Base-by-base conservation (phyloP, 2,797 vertebrate species). In the Triplophysa yarkandensis region DNA sequence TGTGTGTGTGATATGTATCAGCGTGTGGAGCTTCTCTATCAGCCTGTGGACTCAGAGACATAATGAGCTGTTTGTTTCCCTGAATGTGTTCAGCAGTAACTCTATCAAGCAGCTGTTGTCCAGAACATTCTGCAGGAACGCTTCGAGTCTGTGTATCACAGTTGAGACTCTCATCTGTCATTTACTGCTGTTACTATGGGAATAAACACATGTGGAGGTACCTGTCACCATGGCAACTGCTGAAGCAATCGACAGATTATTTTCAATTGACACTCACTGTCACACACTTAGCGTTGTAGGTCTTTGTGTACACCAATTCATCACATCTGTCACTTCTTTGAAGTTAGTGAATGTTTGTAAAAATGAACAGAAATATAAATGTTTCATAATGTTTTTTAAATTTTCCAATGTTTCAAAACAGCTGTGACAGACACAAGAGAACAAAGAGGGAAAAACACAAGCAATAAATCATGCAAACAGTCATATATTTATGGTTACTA, bases 51-150 rank as follows among this genome's bases (percentile, higher is more conserved):
- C 55, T 69, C 48, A 32, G 36, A 62, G 21, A 43, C 64, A 78
- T 78, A 74, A 78, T 74, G 60, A 69, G 66, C n/a, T 69, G 71
- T 78, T 74, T 78, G 77, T 69, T 74, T 69, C 67, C 27, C 27
- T 57, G 27, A 30, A 14, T 58, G 54, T 57, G 54, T 52, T 52
- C 3, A 23, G 16, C 50, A 54, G 4, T 27, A 54, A 54, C 50
- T 54, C 50, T 54, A 16, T 54, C 13, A 54, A 9, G 21, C 48
- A 52, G 48, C 19, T 23, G 46, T 2, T 50, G 46, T 50, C 44
- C 44, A 46, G 44, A 46, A 46, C 16, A 46, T 46, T 46, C 46
- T 50, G 46, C 46, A 50, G 19, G 23, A 54, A 13, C 25, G 6
- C 50, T 27, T 11, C 6, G 6, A 19, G 19, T 27, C 19, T 54